Percentiles rank a stretch among this genome's conserved stretches.
These are phyloP conservation scores for Gymnobelideus leadbeateri DNA, from an alignment of 2,113 vertebrate genomes.

Conservation along the genomic window DNA sequence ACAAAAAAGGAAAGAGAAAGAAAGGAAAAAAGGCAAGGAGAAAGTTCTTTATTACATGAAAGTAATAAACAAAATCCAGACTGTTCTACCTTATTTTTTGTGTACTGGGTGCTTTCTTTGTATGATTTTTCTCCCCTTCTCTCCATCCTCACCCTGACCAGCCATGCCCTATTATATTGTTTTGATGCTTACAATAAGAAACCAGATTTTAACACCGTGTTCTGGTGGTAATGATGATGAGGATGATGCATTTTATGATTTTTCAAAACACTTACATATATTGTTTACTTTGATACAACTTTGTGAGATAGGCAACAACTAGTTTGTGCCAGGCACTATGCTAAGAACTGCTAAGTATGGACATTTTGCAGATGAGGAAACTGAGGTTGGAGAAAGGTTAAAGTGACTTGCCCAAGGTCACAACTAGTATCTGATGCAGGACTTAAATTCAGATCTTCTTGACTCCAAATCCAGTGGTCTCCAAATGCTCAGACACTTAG, in stretches of 20 bases:
- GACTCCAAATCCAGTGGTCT: neutral
- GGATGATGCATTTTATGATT: neutral
- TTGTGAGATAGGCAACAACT: neutral
- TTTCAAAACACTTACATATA: neutral
- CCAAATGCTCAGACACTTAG: neutral
- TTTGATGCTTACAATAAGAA: conserved; percentile 56
- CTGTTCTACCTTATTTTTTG: conserved; percentile 85
- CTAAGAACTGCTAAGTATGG: neutral
- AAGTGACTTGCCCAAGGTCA: neutral
- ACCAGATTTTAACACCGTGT: conserved; percentile 63
- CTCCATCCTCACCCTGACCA: conserved; percentile 22
- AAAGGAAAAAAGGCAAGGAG: conserved; percentile 67
- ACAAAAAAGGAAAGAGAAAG: conserved; percentile 24
- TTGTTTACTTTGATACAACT: neutral
- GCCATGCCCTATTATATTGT: neutral
- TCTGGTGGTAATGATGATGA: conserved; percentile 57
- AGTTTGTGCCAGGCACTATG: neutral
- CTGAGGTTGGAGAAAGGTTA: neutral
- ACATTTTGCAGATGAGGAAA: neutral
- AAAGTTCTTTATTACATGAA: conserved; percentile 93
- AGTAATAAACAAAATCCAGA: conserved; percentile 90
- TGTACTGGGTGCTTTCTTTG: conserved; percentile 79
- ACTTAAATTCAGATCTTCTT: neutral
- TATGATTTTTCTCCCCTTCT: conserved; percentile 17
- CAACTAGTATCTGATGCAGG: neutral